A percentile compares a stretch with the other conserved stretches of the same genome.
Conservation (phyloP, 1,140 invertebrate species). For the Proctacanthus coquilletti region DNA sequence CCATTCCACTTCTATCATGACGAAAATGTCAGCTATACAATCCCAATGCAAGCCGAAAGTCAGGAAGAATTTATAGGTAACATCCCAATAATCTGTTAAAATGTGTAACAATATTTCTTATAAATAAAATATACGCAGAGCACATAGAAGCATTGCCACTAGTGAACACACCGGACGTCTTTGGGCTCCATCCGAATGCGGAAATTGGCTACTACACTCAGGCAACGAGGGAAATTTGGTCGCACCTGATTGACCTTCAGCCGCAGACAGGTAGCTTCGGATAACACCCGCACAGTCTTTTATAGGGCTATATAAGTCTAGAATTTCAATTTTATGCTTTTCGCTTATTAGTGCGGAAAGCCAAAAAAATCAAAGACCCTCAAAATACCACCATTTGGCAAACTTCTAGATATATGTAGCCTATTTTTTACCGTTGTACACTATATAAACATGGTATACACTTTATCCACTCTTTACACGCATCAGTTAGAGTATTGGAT, state of each 20-base stretch:
- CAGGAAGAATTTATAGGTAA: slow-evolving; percentile 55
- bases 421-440: too few species aligned
- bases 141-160: slow-evolving; percentile 55
- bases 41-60: slow-evolving; percentile 43
- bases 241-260: slow-evolving; percentile 66
- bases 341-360: too few species aligned
- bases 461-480: too few species aligned
- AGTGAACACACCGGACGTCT: slow-evolving; percentile 66
- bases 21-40: slow-evolving; percentile 55
- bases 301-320: too few species aligned
- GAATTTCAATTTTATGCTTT: too few species aligned
- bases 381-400: too few species aligned
- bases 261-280: slow-evolving; percentile 56
- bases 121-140: too few species aligned
- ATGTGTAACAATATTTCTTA: too few species aligned
- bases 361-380: too few species aligned
- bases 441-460: too few species aligned
- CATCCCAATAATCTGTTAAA: neutral
- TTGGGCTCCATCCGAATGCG: slow-evolving; percentile 82
- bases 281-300: slow-evolving; percentile 2
- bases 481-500: too few species aligned
- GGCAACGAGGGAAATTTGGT: slow-evolving; percentile 70
- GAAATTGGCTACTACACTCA: slow-evolving; percentile 84
- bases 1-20: slow-evolving; percentile 77
- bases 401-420: too few species aligned